A percentile compares a stretch with the other conserved stretches of the same genome.
phyloP scores from a whole-genome alignment of 2,888 invertebrate species.

The Ormyrus rosae region DNA sequence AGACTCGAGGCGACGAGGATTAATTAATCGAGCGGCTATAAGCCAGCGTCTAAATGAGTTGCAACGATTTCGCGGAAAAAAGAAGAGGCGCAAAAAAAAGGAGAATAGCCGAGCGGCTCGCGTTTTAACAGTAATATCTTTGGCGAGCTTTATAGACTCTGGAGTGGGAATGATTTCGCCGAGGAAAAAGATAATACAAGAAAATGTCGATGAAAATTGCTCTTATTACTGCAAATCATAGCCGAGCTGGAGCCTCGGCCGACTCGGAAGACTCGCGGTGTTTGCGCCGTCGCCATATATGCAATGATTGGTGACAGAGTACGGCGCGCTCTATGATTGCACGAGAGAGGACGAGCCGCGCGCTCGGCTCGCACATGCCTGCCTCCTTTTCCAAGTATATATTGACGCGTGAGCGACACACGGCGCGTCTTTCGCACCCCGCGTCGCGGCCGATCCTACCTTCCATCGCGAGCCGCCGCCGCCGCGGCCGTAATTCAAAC shows the following conservation, averaged over 20 bases:
- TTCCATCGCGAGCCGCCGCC: too few relatives aligned
- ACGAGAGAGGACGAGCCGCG: slow-evolving; percentile 13
- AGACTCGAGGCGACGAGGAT: too few relatives aligned
- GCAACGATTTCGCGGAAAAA: too few relatives aligned
- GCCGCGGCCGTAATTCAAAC: too few relatives aligned
- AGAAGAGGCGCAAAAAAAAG: background rate
- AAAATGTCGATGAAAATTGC: slow-evolving; percentile 52
- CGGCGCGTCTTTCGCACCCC: slow-evolving; percentile 1
- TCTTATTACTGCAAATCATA: slow-evolving; percentile 51
- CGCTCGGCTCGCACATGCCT: background rate
- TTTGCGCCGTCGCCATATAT: slow-evolving; percentile 23
- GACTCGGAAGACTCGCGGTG: background rate
- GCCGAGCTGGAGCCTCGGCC: background rate
- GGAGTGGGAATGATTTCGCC: slow-evolving; percentile 5
- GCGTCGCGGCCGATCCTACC: too few relatives aligned
- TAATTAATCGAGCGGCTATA: too few relatives aligned
- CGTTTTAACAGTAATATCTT: too few relatives aligned
- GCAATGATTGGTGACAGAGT: slow-evolving; percentile 43
- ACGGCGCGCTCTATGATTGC: slow-evolving; percentile 35
- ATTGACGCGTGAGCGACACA: too few relatives aligned
- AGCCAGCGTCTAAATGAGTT: too few relatives aligned
- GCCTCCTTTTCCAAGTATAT: slow-evolving; percentile 6
- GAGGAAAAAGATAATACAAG: slow-evolving; percentile 36
- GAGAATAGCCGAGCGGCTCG: background rate
- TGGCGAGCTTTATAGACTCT: too few relatives aligned